A percentile compares a stretch with the other conserved stretches of the same genome.
Evolutionary conservation across 2,113 vertebrate species (phyloP).

Genomic region (Sisor rabdophorus): DNA sequence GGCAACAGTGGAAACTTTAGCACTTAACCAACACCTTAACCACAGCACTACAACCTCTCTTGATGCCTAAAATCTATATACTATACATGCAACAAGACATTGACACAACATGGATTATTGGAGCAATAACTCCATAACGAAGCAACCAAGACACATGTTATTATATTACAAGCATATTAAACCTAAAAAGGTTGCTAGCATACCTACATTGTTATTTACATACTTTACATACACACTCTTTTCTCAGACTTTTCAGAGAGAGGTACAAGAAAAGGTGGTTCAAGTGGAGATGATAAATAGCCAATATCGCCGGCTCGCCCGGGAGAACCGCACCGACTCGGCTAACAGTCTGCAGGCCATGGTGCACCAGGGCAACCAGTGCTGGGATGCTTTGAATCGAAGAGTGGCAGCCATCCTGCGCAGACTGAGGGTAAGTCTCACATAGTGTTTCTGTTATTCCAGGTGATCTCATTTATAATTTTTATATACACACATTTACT

Average conservation of each 20-base stretch:
- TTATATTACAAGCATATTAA: background rate
- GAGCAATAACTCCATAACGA: background rate
- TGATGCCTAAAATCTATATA: too few species aligned
- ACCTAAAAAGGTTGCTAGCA: background rate
- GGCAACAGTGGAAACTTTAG: too few species aligned
- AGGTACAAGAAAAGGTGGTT: constrained; percentile 83
- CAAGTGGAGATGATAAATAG: constrained; percentile 92
- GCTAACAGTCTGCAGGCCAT: constrained; percentile 83
- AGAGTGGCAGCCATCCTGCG: constrained; percentile 78
- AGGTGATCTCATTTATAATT: background rate
- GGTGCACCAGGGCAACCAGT: constrained; percentile 85
- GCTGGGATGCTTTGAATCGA: constrained; percentile 86
- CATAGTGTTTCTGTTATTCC: background rate
- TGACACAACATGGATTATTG: background rate
- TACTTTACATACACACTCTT: background rate
- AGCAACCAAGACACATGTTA: background rate
- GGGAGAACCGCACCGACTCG: constrained; percentile 86
- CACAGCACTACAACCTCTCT: too few species aligned
- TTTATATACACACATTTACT: background rate
- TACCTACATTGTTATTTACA: background rate
- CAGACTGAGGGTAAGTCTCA: constrained; percentile 77
- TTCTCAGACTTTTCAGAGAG: constrained; percentile 82
- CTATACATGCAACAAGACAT: background rate
- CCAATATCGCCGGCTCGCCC: constrained; percentile 87
- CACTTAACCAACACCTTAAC: too few species aligned